Percentiles rank a stretch among this genome's conserved stretches.
These are phyloP conservation scores for Silurus meridionalis DNA, from an alignment of 2,113 vertebrate genomes.

Conservation along the genomic window DNA sequence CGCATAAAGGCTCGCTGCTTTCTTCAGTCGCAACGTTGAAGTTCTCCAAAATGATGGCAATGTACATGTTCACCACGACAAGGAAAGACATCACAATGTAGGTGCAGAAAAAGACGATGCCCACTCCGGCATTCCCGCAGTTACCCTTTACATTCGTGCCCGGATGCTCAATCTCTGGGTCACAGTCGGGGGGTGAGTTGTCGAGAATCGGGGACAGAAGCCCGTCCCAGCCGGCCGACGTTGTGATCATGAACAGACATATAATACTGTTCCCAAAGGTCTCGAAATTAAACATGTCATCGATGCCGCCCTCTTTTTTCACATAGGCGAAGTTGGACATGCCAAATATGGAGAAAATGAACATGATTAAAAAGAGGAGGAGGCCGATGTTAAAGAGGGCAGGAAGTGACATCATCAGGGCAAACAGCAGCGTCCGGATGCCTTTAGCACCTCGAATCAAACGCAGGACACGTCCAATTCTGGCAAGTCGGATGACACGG, in stretches of 20 bases:
- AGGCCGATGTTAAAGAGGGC: constrained; percentile 96
- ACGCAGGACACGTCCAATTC: constrained; percentile 88
- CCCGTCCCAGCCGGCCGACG: constrained; percentile 92
- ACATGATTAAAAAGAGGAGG: constrained; percentile 95
- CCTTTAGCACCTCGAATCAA: constrained; percentile 92
- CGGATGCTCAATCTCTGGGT: constrained; percentile 81
- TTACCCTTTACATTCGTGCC: constrained; percentile 78
- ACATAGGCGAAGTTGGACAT: constrained; percentile 97
- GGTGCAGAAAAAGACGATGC: constrained; percentile 90
- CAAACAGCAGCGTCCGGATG: constrained; percentile 93
- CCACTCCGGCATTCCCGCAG: constrained; percentile 84
- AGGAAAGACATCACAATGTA: constrained; percentile 95
- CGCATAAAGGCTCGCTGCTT: constrained; percentile 84
- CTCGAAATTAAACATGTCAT: constrained; percentile 97
- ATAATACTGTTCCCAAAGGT: constrained; percentile 96
- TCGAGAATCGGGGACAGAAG: constrained; percentile 89
- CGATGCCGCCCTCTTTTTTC: constrained; percentile 83
- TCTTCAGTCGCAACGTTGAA: constrained; percentile 94
- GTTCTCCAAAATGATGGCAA: constrained; percentile 95
- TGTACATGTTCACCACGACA: constrained; percentile 96
- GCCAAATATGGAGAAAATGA: constrained; percentile 95
- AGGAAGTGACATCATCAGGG: constrained; percentile 96
- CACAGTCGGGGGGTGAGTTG: constrained; percentile 83
- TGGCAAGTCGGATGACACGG: constrained; percentile 90
- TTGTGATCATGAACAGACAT: constrained; percentile 93